Evolutionary conservation across 92 coral and sea anemone species (phyloP).

Genomic region (Actinostola sp.): DNA sequence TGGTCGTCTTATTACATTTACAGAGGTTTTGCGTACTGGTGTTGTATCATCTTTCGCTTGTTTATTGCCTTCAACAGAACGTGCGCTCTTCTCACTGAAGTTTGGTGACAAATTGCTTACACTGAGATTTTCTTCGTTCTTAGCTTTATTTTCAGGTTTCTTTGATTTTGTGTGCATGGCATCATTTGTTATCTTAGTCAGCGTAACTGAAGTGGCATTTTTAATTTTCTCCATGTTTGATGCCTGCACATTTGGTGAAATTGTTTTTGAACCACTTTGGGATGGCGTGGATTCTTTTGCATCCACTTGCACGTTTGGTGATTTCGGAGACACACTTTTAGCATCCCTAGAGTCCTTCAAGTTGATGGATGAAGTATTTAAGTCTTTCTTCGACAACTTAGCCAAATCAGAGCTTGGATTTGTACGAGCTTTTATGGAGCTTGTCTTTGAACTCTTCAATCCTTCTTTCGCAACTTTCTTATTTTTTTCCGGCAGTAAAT

Average conservation of each 20-base stretch:
- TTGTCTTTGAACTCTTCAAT: not conserved
- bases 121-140: not conserved
- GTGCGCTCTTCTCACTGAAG: not conserved
- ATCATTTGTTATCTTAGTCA: not conserved
- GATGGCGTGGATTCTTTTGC: not conserved
- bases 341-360: not conserved
- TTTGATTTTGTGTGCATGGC: not conserved
- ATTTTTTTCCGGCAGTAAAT: not conserved
- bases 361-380: not conserved
- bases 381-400: not conserved
- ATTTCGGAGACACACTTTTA: not conserved
- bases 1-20: slow-evolving; percentile 47
- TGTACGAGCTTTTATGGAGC: not conserved
- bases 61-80: not conserved
- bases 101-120: not conserved
- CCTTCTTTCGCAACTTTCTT: not conserved
- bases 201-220: not conserved
- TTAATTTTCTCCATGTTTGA: not conserved
- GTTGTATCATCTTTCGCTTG: slow-evolving; percentile 3
- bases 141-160: not conserved
- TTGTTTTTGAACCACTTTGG: not conserved
- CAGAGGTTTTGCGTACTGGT: slow-evolving; percentile 37
- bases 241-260: not conserved
- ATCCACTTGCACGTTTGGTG: not conserved
- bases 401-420: not conserved